Evolutionary conservation across 2,113 vertebrate genomes (phyloP).

Genomic region (Sardina pilchardus): DNA sequence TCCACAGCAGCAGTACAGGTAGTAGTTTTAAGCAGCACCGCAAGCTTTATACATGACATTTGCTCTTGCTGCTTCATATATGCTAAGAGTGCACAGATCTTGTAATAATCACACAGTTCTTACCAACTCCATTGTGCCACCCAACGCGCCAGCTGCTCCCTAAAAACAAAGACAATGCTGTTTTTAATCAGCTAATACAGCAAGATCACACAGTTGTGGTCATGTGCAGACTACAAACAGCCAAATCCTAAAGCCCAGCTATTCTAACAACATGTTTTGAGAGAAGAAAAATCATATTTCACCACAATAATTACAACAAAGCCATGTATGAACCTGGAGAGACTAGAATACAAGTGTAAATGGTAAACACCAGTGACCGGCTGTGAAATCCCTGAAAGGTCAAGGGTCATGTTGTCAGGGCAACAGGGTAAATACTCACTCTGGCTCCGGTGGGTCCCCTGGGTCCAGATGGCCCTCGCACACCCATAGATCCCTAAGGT

Average conservation of each 20-base stretch:
- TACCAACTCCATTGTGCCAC: constrained; percentile 70
- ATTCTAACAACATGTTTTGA: no score
- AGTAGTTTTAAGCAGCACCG: not conserved
- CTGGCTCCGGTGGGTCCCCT: constrained; percentile 82
- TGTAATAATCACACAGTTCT: constrained; percentile 28
- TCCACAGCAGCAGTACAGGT: no score
- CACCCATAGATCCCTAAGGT: constrained; percentile 86
- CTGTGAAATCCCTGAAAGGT: not conserved
- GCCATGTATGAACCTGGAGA: no score
- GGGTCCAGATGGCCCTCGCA: constrained; percentile 86
- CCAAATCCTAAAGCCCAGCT: not conserved
- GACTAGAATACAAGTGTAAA: not conserved
- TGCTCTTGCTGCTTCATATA: not conserved
- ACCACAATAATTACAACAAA: no score
- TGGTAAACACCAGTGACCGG: not conserved
- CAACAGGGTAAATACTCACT: constrained; percentile 71
- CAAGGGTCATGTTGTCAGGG: not conserved
- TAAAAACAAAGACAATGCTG: constrained; percentile 45
- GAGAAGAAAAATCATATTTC: no score
- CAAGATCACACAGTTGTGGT: not conserved
- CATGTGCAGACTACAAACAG: not conserved
- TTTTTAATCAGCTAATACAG: not conserved
- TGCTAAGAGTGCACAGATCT: not conserved
- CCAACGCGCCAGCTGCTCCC: constrained; percentile 72
- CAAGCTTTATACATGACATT: not conserved